A percentile compares a stretch with the other conserved stretches of the same genome.
Evolutionary conservation across 2,888 invertebrate species (phyloP).

Genomic region (Miltochrista miniata): DNA sequence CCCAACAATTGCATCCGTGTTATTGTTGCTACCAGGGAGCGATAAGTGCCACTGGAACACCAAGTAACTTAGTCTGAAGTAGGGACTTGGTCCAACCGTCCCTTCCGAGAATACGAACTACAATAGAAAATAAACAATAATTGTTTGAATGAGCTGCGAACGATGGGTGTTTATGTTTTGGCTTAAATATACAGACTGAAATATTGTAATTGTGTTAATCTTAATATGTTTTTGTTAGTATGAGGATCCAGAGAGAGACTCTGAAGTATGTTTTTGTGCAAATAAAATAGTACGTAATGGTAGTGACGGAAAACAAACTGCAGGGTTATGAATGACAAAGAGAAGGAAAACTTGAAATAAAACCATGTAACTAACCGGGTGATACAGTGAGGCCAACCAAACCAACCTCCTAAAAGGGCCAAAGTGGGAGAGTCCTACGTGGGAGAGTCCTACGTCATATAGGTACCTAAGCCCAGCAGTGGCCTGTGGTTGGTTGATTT

Average conservation of each 20-base stretch:
- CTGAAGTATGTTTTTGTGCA: too few species aligned
- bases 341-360: too few species aligned
- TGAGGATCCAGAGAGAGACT: neutral
- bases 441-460: too few species aligned
- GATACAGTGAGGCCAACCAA: too few species aligned
- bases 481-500: too few species aligned
- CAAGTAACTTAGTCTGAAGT: conserved; percentile 1
- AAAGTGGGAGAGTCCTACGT: too few species aligned
- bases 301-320: too few species aligned
- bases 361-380: too few species aligned
- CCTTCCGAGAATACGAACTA: conserved; percentile 47
- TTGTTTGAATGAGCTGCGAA: conserved; percentile 14
- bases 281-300: too few species aligned
- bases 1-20: conserved; percentile 17
- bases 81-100: conserved; percentile 26
- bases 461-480: too few species aligned
- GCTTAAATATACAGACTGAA: conserved; percentile 3
- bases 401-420: too few species aligned
- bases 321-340: too few species aligned
- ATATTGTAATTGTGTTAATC: neutral
- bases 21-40: conserved; percentile 22
- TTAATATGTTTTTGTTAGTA: neutral
- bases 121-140: conserved; percentile 46
- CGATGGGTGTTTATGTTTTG: conserved; percentile 6
- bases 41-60: conserved; percentile 20